Base-by-base conservation (phyloP, 2,113 vertebrate species). In the Mola mola region DNA sequence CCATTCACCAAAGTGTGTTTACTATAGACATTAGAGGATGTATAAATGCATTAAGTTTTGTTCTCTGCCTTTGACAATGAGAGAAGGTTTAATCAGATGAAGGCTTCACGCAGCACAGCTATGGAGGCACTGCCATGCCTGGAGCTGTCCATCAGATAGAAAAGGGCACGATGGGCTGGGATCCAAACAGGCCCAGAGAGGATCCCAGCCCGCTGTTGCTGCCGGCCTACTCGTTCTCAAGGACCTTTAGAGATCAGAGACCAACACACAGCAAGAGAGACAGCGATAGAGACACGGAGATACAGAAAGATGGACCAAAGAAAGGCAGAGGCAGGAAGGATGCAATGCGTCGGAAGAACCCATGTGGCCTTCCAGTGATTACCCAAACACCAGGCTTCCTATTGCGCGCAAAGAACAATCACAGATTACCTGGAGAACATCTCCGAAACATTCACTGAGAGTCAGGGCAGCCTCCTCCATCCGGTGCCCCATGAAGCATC, bases 201-300 rank as follows among this genome's bases (percentile, higher is more conserved):
- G 84, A 86, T 86, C 85, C 83, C 81, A 71, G 84, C 83, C 83
- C 84, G 88, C 86, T 86, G 83, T 83, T 87, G 84, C 84, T 89
- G 78, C 88, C 86, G 83, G 86, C 86, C 37, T 89, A 65, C 75
- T 89, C 85, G 73, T 84, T 90, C 88, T 90, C 88, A 90, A 91
- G 90, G 91, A 90, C 88, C 89, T 91, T 91, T 91, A 89, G 87
- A 92, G 92, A 92, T 91, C 90, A 92, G 91, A 92, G 81, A 83
- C 72, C 66, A 81, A 85, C 83, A 83, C 85, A 86, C 79, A 90
- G 89, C 80, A 88, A 90, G 83, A 84, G 82, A 89, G 76, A 69
- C 78, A 72, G 78, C 69, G 59, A 71, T 38, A 61, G 61, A 40
- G 53, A 85, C 79, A 81, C 33, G 28, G 52, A 58, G 83, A 90